phyloP scores from a whole-genome alignment of 2,797 vertebrate genomes.

The Podarcis siculus region DNA sequence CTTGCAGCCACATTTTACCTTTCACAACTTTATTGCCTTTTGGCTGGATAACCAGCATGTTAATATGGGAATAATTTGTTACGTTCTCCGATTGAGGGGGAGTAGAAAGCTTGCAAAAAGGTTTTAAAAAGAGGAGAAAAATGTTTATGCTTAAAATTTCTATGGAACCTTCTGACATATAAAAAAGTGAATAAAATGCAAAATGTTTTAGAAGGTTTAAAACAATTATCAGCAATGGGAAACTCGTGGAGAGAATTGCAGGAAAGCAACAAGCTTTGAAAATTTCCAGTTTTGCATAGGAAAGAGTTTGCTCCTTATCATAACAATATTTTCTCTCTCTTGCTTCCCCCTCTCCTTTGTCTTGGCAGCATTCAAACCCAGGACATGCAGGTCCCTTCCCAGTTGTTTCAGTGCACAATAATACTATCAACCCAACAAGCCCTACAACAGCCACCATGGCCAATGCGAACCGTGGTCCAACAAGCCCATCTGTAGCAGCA shows the following conservation, averaged over 20 bases:
- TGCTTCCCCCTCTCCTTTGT: constrained; percentile 41
- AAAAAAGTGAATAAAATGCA: neutral
- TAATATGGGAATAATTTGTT: constrained; percentile 29
- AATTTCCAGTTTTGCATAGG: neutral
- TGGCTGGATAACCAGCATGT: neutral
- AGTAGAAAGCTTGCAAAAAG: neutral
- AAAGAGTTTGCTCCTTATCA: neutral
- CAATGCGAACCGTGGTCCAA: constrained; percentile 91
- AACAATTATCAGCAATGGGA: neutral
- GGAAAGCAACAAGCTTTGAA: neutral
- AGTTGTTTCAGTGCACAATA: constrained; percentile 95
- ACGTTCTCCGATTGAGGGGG: neutral
- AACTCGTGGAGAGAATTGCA: neutral
- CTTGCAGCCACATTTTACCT: constrained; percentile 1
- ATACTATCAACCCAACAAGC: constrained; percentile 92
- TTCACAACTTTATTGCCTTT: neutral
- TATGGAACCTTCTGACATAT: neutral
- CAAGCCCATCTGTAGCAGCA: constrained; percentile 91
- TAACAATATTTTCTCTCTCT: constrained; percentile 8
- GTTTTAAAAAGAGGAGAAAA: neutral
- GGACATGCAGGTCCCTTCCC: constrained; percentile 97
- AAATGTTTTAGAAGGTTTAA: neutral
- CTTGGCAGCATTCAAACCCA: constrained; percentile 94
- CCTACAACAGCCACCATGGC: constrained; percentile 97
- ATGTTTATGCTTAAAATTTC: neutral